Base-by-base conservation (phyloP, 2,888 invertebrate genomes). In the Caenorhabditis imperialis region DNA sequence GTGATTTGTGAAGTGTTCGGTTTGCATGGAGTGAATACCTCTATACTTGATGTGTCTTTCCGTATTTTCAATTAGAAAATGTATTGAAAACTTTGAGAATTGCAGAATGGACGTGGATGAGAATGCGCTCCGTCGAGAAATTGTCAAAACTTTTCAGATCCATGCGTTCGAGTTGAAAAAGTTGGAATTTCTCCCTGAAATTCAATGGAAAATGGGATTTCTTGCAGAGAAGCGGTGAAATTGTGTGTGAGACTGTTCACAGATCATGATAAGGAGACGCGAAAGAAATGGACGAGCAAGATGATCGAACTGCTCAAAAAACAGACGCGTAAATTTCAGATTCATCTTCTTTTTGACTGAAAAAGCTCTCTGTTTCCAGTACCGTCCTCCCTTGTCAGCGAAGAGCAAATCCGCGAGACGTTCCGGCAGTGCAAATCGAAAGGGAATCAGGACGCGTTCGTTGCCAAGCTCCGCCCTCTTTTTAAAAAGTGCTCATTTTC, bases 281-380 rank as follows among this genome's bases (percentile, higher is more conserved):
- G 81, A 22, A 62, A 53, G 23, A 72, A 74, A 60, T 79, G 81
- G 74, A 61, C 77, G 57, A 73, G 73, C 10, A 78, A 78, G 44
- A 70, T 83, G 48, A 65, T 81, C 16, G 78, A 77, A 18, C 62
- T 77, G 25, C 53, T 82, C n/a, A 69, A 79, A 37, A 81, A 82
- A 51, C 81, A 83, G 50, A 78, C 72, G 37, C 51, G 83, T 82
- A 60, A 48, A 75, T n/a, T n/a, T n/a, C n/a, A n/a, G n/a, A n/a
- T n/a, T n/a, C n/a, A n/a, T n/a, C n/a, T n/a, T n/a, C n/a, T n/a
- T n/a, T n/a, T n/a, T n/a, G n/a, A n/a, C n/a, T n/a, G n/a, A n/a
- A n/a, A n/a, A n/a, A n/a, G n/a, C n/a, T n/a, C n/a, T n/a, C n/a
- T n/a, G n/a, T 48, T 35, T 16, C 7, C 60, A 74, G 74, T 77